Evolutionary conservation across 2,797 vertebrate genomes (phyloP), one percentile per base, ranked within the genome.

Genomic region (Harpia harpyja): DNA sequence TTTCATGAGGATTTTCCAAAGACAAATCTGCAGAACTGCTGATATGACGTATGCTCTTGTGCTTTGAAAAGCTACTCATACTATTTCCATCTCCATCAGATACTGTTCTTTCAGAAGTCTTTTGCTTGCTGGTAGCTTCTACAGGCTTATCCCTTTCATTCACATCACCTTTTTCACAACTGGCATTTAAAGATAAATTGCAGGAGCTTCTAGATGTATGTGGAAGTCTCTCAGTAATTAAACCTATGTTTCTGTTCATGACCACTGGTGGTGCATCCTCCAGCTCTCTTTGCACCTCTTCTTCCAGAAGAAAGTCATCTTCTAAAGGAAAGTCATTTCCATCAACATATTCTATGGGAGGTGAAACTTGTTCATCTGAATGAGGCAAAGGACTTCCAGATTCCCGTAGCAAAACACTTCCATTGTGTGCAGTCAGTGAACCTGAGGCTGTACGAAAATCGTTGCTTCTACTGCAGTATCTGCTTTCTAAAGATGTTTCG

Each of bases 271-370:
- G 72, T 27, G 82, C 81, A 75, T 97, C 96, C 64, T 95, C 91
- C 69, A 97, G 87, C 72, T 98, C 97, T 88, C 96, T 95, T 88
- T 97, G 97, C 76, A 95, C 63, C 94, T 98, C 97, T 94, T 98
- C 97, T 94, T 98, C 98, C 83, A 98, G 98, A 97, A 99, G 92
- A n/a, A 98, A 98, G 54, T 96, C 95, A 56, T 99, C 99, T 53
- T 99, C 99, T 95, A 99, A 88, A 28, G 98, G 98, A 95, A 99
- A 98, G 54, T 98, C 96, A 95, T 98, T 98, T 96, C 94, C 98
- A 92, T 99, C 98, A 9, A 77, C 95, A 72, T 98, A 97, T 72
- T 98, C 96, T 48, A 85, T 12, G 20, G 90, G 60, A 67, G 80
- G 89, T 81, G 79, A 67, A 90, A 37, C 49, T 80, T 69, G 86